phyloP scores from a whole-genome alignment of 2,797 vertebrate species.

The Melopsittacus undulatus region DNA sequence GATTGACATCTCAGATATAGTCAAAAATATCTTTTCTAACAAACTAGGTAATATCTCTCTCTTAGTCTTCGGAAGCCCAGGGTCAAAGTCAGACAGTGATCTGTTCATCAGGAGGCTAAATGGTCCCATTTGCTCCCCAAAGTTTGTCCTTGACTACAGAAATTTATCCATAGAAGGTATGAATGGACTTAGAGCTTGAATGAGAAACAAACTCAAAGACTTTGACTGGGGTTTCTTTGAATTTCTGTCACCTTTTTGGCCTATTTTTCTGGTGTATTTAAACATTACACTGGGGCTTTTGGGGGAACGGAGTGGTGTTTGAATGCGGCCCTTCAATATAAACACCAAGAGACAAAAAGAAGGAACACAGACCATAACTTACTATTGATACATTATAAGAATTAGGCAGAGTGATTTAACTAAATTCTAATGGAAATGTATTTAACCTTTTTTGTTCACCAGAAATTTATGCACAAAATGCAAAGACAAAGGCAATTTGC shows the following conservation, averaged over 20 bases:
- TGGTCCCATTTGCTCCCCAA: not conserved
- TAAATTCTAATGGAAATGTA: conserved; percentile 12
- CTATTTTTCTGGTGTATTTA: not conserved
- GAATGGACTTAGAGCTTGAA: not conserved
- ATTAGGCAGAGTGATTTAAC: not conserved
- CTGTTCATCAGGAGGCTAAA: not conserved
- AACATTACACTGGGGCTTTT: not conserved
- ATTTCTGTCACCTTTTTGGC: not conserved
- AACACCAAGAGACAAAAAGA: not conserved
- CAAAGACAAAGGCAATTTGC: conserved; percentile 42
- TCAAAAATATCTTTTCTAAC: not conserved
- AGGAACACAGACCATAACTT: not conserved
- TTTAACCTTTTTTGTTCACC: conserved; percentile 39
- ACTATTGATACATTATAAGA: not conserved
- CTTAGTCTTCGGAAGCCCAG: not conserved
- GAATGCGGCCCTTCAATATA: not conserved
- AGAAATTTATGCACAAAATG: conserved; percentile 41
- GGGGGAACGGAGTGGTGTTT: not conserved
- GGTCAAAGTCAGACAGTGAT: not conserved
- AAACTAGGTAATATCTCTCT: not conserved
- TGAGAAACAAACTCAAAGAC: not conserved
- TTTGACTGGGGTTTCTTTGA: not conserved
- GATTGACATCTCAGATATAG: not conserved
- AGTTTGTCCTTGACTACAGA: not conserved
- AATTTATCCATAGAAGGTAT: not conserved